Conservation (phyloP, 2,113 vertebrate genomes). For the Gobius niger region DNA sequence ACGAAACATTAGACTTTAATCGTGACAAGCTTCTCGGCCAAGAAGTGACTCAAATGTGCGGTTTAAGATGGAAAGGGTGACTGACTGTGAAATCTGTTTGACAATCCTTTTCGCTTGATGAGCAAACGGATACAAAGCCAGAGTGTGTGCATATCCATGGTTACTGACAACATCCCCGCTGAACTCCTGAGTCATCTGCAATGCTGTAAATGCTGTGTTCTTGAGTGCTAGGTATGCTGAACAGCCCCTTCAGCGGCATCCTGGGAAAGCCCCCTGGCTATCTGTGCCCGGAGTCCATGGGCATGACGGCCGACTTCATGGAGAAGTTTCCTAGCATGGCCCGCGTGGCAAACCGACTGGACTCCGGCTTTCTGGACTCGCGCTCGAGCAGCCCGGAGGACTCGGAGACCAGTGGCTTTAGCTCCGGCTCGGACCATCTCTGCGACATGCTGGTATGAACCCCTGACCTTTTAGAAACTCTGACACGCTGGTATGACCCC, state of each 20-base stretch:
- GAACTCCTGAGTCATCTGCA: background rate
- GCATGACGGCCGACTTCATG: conserved; percentile 86
- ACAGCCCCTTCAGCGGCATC: conserved; percentile 83
- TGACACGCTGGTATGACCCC: too few relatives aligned
- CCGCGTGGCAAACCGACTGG: conserved; percentile 83
- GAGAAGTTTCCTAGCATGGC: conserved; percentile 87
- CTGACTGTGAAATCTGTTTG: too few relatives aligned
- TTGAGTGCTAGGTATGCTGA: conserved; percentile 82
- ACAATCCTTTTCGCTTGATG: too few relatives aligned
- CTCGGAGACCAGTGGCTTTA: conserved; percentile 97
- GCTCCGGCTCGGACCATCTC: conserved; percentile 96
- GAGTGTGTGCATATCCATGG: background rate
- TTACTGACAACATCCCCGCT: background rate
- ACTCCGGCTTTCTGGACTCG: conserved; percentile 88
- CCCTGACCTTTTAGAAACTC: too few relatives aligned
- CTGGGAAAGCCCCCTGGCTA: conserved; percentile 82
- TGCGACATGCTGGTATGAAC: conserved; percentile 81
- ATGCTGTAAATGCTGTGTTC: conserved; percentile 14
- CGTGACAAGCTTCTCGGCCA: too few relatives aligned
- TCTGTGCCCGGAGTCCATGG: conserved; percentile 82
- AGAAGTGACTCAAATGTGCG: background rate
- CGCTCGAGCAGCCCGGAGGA: conserved; percentile 97
- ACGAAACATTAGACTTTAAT: too few relatives aligned
- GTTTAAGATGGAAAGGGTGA: background rate
- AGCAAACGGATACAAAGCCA: too few relatives aligned